A percentile compares a stretch with the other conserved stretches of the same genome.
These are phyloP conservation scores for Archilochus colubris DNA, from an alignment of 2,113 vertebrate genomes.

Conservation along the genomic window DNA sequence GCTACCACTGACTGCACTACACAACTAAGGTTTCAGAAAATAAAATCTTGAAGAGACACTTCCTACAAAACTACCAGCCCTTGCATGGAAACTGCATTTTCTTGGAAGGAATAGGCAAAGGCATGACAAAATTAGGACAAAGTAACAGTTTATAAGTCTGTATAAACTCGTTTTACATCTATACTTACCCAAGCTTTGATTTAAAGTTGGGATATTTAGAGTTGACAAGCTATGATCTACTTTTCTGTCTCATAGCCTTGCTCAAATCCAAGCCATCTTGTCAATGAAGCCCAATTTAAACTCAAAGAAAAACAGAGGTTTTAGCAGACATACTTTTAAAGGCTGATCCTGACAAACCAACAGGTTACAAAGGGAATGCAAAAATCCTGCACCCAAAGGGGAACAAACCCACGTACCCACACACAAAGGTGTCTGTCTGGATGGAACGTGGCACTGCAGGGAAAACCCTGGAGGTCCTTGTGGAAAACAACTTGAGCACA, in stretches of 20 bases:
- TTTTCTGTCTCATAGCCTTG: neutral
- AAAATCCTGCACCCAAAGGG: neutral
- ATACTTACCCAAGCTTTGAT: neutral
- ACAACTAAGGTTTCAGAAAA: neutral
- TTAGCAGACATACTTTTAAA: neutral
- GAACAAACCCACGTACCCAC: neutral
- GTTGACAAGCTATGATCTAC: neutral
- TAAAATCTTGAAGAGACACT: neutral
- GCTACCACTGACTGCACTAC: neutral
- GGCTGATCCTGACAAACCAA: neutral
- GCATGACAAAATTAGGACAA: neutral
- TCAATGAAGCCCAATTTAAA: neutral
- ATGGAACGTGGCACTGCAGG: neutral
- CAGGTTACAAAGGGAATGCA: neutral
- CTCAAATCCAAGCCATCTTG: neutral
- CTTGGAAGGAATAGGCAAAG: neutral
- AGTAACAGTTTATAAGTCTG: neutral
- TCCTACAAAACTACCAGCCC: neutral
- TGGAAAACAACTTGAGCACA: neutral
- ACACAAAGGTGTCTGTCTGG: neutral
- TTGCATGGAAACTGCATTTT: neutral
- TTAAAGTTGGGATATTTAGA: neutral
- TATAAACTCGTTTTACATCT: neutral
- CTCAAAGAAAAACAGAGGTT: neutral
- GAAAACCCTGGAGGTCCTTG: neutral